phyloP scores from a whole-genome alignment of 2,113 vertebrate genomes.

The Laticauda colubrina region DNA sequence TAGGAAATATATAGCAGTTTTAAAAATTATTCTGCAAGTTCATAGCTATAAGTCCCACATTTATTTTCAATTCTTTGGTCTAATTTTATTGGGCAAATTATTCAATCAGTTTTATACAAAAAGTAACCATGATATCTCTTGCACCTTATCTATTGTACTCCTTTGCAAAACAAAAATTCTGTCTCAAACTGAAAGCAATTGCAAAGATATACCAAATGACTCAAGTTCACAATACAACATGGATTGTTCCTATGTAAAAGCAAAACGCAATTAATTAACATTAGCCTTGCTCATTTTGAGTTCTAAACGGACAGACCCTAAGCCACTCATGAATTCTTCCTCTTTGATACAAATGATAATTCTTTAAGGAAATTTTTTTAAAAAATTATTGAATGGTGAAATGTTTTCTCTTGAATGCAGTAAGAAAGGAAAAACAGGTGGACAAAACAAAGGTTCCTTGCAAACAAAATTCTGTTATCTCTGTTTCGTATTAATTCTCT shows the following conservation, averaged over 20 bases:
- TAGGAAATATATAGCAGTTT: neutral
- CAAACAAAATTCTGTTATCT: neutral
- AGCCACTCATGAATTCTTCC: neutral
- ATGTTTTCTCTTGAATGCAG: neutral
- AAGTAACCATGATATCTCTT: neutral
- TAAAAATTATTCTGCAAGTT: neutral
- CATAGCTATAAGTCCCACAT: neutral
- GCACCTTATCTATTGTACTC: neutral
- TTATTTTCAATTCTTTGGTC: neutral
- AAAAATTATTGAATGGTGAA: neutral
- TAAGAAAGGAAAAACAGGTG: neutral
- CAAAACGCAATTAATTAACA: neutral
- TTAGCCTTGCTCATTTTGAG: neutral
- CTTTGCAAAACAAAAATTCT: neutral
- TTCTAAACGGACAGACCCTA: neutral
- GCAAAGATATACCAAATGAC: constrained; percentile 10
- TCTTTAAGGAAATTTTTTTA: neutral
- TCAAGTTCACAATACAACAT: constrained; percentile 4
- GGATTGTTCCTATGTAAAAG: neutral
- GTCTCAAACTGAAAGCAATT: neutral
- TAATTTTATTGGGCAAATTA: neutral
- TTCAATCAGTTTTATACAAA: neutral
- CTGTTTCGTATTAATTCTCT: neutral
- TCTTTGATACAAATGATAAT: neutral
- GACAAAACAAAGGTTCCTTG: neutral